A percentile compares a stretch with the other conserved stretches of the same genome.
These are phyloP conservation scores for Syrrhaptes paradoxus DNA, from an alignment of 2,113 vertebrate species.

Conservation along the genomic window DNA sequence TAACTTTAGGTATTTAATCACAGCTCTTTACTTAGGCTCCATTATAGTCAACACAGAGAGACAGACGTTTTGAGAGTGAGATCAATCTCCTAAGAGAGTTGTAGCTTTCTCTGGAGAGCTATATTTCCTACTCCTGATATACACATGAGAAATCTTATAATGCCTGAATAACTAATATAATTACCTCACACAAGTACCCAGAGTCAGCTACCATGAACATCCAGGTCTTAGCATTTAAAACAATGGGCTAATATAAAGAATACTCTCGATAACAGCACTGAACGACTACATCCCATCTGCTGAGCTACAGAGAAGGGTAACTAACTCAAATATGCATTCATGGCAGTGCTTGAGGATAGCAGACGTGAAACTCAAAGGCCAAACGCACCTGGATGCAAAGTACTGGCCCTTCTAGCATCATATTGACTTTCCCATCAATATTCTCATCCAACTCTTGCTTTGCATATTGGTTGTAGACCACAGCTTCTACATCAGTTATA, in stretches of 20 bases:
- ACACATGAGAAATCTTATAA: background rate
- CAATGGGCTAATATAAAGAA: background rate
- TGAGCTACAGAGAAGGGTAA: background rate
- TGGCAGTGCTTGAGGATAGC: background rate
- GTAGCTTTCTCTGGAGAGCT: background rate
- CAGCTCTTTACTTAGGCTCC: background rate
- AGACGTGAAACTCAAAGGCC: background rate
- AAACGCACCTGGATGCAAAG: background rate
- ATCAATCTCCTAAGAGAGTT: background rate
- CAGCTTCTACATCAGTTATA: background rate
- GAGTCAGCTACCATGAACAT: background rate
- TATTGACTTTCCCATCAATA: background rate
- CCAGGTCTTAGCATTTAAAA: background rate
- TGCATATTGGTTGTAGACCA: background rate
- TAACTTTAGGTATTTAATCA: background rate
- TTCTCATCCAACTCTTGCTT: background rate
- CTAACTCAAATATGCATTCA: background rate
- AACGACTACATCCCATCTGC: background rate
- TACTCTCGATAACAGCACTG: background rate
- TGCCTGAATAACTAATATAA: background rate
- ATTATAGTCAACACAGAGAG: background rate
- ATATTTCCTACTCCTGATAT: background rate
- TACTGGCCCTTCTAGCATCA: background rate
- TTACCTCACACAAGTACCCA: background rate
- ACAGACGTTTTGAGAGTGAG: background rate